Percentiles rank a stretch among this genome's conserved stretches.
Evolutionary conservation across 2,113 vertebrate species (phyloP).

Genomic region (Diadophis punctatus): DNA sequence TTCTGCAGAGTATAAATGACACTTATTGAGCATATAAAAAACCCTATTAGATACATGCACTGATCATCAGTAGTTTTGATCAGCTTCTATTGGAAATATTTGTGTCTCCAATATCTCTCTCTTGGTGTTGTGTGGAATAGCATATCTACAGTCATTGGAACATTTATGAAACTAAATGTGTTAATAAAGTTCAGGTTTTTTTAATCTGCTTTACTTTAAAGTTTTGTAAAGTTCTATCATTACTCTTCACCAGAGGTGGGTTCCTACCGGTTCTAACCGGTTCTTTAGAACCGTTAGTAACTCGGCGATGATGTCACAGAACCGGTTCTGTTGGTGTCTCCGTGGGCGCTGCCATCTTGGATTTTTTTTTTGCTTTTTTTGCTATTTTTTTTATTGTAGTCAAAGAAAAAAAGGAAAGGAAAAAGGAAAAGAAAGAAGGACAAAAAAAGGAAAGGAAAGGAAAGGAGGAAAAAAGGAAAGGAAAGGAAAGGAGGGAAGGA

Average conservation of each 20-base stretch:
- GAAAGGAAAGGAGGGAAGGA: no score
- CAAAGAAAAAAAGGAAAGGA: no score
- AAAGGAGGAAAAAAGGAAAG: no score
- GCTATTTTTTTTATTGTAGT: no score
- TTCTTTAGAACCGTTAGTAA: no score
- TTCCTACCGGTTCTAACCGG: no score
- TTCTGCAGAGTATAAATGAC: not conserved
- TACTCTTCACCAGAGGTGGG: not conserved
- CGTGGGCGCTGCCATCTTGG: no score
- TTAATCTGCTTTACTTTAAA: not conserved
- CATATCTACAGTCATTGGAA: not conserved
- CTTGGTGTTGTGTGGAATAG: not conserved
- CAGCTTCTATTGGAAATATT: not conserved
- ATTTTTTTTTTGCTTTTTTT: no score
- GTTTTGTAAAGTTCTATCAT: not conserved
- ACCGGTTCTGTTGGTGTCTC: no score
- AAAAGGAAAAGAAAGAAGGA: no score
- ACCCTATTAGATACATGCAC: not conserved
- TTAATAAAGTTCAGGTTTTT: not conserved
- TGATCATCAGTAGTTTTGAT: not conserved
- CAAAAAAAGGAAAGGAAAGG: no score
- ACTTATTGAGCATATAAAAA: not conserved
- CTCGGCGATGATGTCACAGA: no score
- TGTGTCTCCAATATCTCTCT: not conserved
- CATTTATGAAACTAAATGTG: not conserved